Evolutionary conservation across 2,797 vertebrate species (phyloP).

Genomic region (Eulemur mongoz): DNA sequence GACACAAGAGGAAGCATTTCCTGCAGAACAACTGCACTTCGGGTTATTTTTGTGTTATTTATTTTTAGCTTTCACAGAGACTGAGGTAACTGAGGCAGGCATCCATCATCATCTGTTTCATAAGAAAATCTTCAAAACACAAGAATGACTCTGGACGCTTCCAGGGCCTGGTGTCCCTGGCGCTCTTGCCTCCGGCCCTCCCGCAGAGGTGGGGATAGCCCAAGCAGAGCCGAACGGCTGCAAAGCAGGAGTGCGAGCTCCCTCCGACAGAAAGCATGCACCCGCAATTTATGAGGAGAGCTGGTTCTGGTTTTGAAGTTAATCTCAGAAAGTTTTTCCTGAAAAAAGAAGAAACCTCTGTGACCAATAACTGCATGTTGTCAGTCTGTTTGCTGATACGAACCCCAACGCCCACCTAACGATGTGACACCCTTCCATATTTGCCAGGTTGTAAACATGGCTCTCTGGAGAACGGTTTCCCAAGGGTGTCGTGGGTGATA

Average conservation of each 20-base stretch:
- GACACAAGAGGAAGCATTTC: conserved; percentile 61
- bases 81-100: conserved; percentile 46
- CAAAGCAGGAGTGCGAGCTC: neutral
- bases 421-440: accelerated
- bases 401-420: neutral
- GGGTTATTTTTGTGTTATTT: conserved; percentile 75
- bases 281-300: neutral
- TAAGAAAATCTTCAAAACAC: conserved; percentile 29
- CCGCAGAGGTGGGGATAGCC: neutral
- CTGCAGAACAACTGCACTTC: conserved; percentile 34
- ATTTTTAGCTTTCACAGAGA: conserved; percentile 72
- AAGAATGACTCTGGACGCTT: neutral
- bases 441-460: neutral
- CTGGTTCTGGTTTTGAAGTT: neutral
- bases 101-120: neutral
- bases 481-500: neutral
- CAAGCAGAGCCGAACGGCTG: neutral
- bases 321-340: neutral
- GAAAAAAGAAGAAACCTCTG: conserved; percentile 8
- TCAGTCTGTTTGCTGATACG: neutral
- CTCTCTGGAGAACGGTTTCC: neutral
- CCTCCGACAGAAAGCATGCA: neutral
- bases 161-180: neutral
- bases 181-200: neutral
- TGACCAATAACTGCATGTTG: neutral